A percentile compares a stretch with the other conserved stretches of the same genome.
Evolutionary conservation across 2,888 invertebrate genomes (phyloP).

Genomic region (Xestia sexstrigata): DNA sequence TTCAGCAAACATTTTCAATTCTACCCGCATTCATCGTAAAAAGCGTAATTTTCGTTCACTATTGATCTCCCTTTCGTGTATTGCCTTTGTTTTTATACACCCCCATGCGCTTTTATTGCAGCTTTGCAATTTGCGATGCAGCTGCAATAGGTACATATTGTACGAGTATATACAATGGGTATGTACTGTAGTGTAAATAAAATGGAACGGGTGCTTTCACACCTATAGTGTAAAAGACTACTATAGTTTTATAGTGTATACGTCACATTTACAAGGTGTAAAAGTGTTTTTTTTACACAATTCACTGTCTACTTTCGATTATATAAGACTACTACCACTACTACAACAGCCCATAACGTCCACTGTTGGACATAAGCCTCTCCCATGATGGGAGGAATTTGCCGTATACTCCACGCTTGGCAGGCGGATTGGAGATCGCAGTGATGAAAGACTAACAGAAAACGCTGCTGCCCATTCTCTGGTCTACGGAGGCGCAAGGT

Average conservation of each 20-base stretch:
- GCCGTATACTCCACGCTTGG: too few relatives aligned
- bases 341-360: too few relatives aligned
- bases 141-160: conserved; percentile 37
- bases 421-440: too few relatives aligned
- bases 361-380: too few relatives aligned
- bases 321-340: too few relatives aligned
- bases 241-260: conserved; percentile 28
- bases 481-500: too few relatives aligned
- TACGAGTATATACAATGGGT: conserved; percentile 12
- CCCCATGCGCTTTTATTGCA: conserved; percentile 68
- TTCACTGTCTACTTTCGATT: not conserved
- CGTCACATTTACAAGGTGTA: not conserved
- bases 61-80: conserved; percentile 64
- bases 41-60: conserved; percentile 61
- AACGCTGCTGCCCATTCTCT: too few relatives aligned
- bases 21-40: conserved; percentile 50
- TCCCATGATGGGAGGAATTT: too few relatives aligned
- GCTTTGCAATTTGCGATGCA: conserved; percentile 50
- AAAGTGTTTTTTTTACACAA: not conserved
- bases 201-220: conserved; percentile 47
- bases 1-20: conserved; percentile 55
- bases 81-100: conserved; percentile 66
- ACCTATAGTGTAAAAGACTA: conserved; percentile 25
- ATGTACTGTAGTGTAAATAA: conserved; percentile 60
- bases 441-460: too few relatives aligned